A percentile compares a stretch with the other conserved stretches of the same genome.
These are phyloP conservation scores for Thaumetopoea pityocampa DNA, from an alignment of 1,140 invertebrate genomes.

Conservation along the genomic window DNA sequence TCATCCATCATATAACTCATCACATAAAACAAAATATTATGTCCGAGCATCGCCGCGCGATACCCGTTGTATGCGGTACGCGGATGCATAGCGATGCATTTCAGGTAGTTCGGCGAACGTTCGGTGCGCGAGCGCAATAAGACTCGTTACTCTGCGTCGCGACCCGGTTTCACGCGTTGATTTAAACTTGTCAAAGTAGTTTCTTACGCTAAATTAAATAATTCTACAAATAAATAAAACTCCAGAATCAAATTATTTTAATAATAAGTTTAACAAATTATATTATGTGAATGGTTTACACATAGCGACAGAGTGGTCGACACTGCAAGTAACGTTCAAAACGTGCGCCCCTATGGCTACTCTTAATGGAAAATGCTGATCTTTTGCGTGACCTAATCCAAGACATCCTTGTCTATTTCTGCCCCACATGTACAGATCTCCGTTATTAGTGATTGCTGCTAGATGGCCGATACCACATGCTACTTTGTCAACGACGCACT, in stretches of 20 bases:
- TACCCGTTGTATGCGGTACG: no score
- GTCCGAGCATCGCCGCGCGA: no score
- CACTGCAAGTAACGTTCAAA: conserved; percentile 84
- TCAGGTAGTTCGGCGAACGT: no score
- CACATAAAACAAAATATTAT: no score
- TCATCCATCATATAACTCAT: no score
- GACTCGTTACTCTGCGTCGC: no score
- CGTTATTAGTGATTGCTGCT: conserved; percentile 86
- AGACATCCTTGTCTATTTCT: conserved; percentile 88
- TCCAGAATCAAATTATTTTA: conserved; percentile 17
- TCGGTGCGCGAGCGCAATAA: no score
- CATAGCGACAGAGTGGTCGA: conserved; percentile 89
- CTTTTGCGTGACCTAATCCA: conserved; percentile 85
- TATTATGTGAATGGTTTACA: conserved; percentile 83
- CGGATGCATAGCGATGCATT: no score
- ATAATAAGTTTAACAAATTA: conserved; percentile 10
- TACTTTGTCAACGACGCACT: conserved; percentile 81
- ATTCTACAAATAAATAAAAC: conserved; percentile 4
- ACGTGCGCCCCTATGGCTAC: conserved; percentile 86
- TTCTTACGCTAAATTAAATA: no score
- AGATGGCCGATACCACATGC: conserved; percentile 86
- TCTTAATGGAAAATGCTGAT: conserved; percentile 93
- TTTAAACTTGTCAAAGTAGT: no score
- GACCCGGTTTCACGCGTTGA: no score
- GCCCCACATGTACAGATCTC: conserved; percentile 94